Base-by-base conservation (phyloP, 1,140 invertebrate species). In the Gryon sp. region DNA sequence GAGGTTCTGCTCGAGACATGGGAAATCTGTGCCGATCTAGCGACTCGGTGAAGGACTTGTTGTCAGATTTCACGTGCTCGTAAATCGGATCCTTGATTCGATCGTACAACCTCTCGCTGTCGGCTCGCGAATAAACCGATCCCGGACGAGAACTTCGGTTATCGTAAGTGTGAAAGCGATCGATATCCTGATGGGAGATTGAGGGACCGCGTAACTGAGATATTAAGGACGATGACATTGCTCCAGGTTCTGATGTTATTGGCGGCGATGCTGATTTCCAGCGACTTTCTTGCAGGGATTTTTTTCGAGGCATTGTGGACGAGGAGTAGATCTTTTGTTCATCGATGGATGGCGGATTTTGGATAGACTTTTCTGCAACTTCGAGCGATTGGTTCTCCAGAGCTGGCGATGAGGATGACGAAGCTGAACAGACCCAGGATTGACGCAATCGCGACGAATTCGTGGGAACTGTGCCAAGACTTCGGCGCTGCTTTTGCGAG, bases 1-100 rank as follows among this genome's bases (percentile, higher is more conserved):
- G 90, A 2, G 90, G 89, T 72, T 90, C 89, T 1, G 90, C 90
- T 32, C 87, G 78, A 0, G 89, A 87, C 0, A 87, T 66, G 0
- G 85, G 84, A 28, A 85, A 86, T 20, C 85, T 83, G 70, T 89
- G 88, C 20, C 87, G 76, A 41, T 84, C 83, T 9, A 84, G 19
- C 0, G 83, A 84, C 34, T 85, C 83, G 2, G 75, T 70, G 22
- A 76, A 81, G 2, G 72, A 76, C 32, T 55, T 80, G 40, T 55
- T 85, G 81, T 80, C 81, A 30, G 81, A 70, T 45, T 82, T 85
- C 7, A 88, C 85, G 6, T 76, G 80, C 36, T 86, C 86, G 78
- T 88, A 86, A 73, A 84, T 87, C 30, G 84, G 88, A 82, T 81
- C 85, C 16, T 88, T 88, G 66, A 82, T 88, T 34, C 75, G 69